phyloP scores from a whole-genome alignment of 2,113 vertebrate species.

The Myiagra hebetior region DNA sequence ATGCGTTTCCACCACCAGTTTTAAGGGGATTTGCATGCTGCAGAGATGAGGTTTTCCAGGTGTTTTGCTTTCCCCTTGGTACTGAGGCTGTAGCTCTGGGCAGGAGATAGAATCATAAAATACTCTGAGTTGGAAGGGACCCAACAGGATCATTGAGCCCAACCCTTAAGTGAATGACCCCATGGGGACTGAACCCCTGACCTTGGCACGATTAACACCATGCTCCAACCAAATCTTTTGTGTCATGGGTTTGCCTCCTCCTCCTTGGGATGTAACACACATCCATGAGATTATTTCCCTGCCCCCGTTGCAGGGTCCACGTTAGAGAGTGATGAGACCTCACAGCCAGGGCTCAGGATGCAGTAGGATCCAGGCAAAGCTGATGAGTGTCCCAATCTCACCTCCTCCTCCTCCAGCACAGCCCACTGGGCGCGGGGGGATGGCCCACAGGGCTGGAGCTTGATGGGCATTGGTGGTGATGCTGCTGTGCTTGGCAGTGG shows the following conservation, averaged over 20 bases:
- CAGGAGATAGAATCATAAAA: not conserved
- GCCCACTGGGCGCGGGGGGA: accelerated
- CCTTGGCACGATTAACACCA: not conserved
- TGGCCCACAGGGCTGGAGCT: not conserved
- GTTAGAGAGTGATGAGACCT: not conserved
- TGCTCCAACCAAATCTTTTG: not conserved
- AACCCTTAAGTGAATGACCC: not conserved
- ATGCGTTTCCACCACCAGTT: accelerated
- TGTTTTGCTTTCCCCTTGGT: not conserved
- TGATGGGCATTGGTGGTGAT: not conserved
- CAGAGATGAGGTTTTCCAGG: not conserved
- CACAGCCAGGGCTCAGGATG: accelerated
- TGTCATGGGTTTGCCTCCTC: not conserved
- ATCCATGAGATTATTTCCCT: not conserved
- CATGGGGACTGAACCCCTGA: not conserved
- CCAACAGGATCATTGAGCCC: not conserved
- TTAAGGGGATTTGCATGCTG: not conserved
- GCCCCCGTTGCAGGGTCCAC: accelerated
- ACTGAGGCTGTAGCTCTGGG: not conserved
- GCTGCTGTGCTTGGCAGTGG: accelerated
- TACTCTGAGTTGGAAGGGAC: not conserved
- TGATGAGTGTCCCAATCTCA: not conserved
- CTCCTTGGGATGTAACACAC: not conserved
- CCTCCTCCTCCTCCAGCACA: not conserved
- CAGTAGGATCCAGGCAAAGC: not conserved